Evolutionary conservation across 2,113 vertebrate genomes (phyloP).

Genomic region (Nannobrachium achirus): DNA sequence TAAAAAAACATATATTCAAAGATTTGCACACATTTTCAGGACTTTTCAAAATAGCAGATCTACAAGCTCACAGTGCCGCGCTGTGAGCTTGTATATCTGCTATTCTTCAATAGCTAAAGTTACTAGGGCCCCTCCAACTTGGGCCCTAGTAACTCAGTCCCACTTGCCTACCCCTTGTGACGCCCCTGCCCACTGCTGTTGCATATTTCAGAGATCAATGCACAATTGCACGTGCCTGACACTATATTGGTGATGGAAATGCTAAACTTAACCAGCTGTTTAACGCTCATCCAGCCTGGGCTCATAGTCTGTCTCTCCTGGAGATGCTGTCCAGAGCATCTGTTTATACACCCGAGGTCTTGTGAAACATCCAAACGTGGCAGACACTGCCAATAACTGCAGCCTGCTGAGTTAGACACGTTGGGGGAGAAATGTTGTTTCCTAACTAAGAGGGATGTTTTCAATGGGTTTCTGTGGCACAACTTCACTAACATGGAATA

Average conservation of each 20-base stretch:
- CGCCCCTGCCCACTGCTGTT: conserved; percentile 19
- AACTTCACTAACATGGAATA: not conserved
- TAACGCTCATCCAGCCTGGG: not conserved
- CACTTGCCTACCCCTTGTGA: too few species aligned
- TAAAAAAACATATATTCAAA: too few species aligned
- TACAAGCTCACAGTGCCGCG: too few species aligned
- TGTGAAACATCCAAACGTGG: not conserved
- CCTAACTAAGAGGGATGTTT: not conserved
- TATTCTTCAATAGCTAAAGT: too few species aligned
- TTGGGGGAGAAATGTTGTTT: not conserved
- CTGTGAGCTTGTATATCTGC: too few species aligned
- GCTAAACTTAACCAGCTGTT: conserved; percentile 53
- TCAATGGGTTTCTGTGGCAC: not conserved
- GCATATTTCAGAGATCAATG: conserved; percentile 28
- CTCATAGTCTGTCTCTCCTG: not conserved
- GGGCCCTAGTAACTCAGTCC: too few species aligned
- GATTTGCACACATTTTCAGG: too few species aligned
- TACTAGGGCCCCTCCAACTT: too few species aligned
- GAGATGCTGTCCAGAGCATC: conserved; percentile 10
- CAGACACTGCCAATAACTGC: not conserved
- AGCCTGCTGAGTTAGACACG: not conserved
- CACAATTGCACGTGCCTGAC: conserved; percentile 37
- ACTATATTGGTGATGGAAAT: conserved; percentile 34
- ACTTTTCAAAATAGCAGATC: too few species aligned
- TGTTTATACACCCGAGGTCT: conserved; percentile 25